Percentiles rank a stretch among this genome's conserved stretches.
Conservation (phyloP, 2,113 vertebrate species). For the Emberiza fucata region DNA sequence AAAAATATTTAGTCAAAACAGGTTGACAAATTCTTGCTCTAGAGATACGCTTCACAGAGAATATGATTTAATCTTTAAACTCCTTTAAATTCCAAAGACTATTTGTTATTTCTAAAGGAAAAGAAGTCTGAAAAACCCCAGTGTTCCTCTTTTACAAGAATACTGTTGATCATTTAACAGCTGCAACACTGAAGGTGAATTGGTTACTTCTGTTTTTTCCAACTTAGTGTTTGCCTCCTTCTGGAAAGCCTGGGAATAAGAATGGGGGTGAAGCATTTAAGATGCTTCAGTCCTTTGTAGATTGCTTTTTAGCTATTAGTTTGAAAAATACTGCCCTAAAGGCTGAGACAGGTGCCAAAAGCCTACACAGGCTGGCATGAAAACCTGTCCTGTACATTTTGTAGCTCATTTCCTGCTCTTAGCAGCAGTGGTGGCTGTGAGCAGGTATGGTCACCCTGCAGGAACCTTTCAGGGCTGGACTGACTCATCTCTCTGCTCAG, state of each 20-base stretch:
- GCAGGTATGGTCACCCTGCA: not conserved
- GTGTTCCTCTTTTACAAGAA: not conserved
- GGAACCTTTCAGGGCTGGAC: not conserved
- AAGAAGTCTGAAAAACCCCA: not conserved
- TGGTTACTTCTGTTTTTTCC: not conserved
- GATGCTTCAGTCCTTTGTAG: not conserved
- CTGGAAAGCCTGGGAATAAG: not conserved
- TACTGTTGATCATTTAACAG: not conserved
- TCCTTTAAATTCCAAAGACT: not conserved
- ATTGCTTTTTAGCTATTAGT: not conserved
- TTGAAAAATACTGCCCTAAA: not conserved
- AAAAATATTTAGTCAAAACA: not conserved
- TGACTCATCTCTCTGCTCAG: not conserved
- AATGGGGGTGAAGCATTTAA: not conserved
- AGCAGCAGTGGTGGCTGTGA: not conserved
- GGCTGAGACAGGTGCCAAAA: not conserved
- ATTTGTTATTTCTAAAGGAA: not conserved
- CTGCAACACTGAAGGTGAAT: not conserved
- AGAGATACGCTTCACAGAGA: fast-evolving
- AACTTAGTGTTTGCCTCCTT: not conserved
- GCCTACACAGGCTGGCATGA: not conserved
- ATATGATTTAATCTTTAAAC: not conserved
- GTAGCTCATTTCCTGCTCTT: not conserved
- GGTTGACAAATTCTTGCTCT: not conserved
- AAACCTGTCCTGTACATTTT: not conserved